Conservation (phyloP, 2,113 vertebrate species). For the Rhinopomastus cyanomelas region DNA sequence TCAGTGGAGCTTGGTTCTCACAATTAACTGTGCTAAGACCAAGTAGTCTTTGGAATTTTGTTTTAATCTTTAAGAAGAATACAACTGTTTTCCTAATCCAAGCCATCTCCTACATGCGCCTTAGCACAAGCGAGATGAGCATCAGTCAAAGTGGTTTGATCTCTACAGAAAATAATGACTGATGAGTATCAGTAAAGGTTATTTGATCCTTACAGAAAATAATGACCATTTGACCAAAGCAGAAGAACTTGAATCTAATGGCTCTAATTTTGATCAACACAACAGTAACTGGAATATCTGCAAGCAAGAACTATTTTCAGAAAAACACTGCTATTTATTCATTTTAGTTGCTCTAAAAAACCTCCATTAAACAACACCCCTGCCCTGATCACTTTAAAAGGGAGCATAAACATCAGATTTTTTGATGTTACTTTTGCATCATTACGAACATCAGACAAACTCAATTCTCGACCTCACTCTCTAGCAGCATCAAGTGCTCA, state of each 20-base stretch:
- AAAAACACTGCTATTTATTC: not conserved
- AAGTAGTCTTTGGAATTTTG: not conserved
- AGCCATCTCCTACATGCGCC: not conserved
- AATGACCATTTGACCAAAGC: not conserved
- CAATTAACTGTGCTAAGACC: not conserved
- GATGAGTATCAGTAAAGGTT: too few species aligned
- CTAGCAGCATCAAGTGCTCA: not conserved
- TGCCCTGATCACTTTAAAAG: not conserved
- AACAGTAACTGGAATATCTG: not conserved
- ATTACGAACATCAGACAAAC: not conserved
- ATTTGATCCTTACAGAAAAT: not conserved
- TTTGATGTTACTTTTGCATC: not conserved
- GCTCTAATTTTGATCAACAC: not conserved
- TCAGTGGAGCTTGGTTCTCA: not conserved
- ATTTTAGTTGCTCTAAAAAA: not conserved
- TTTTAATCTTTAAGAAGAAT: not conserved
- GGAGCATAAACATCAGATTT: not conserved
- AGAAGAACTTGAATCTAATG: not conserved
- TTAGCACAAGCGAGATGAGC: not conserved
- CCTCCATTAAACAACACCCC: rapidly evolving
- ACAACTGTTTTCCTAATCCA: not conserved
- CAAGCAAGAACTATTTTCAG: not conserved
- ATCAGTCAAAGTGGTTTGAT: not conserved
- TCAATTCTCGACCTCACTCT: not conserved
- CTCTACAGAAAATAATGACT: too few species aligned